Evolutionary conservation across 1,140 invertebrate species (phyloP).

Genomic region (Listronotus bonariensis): DNA sequence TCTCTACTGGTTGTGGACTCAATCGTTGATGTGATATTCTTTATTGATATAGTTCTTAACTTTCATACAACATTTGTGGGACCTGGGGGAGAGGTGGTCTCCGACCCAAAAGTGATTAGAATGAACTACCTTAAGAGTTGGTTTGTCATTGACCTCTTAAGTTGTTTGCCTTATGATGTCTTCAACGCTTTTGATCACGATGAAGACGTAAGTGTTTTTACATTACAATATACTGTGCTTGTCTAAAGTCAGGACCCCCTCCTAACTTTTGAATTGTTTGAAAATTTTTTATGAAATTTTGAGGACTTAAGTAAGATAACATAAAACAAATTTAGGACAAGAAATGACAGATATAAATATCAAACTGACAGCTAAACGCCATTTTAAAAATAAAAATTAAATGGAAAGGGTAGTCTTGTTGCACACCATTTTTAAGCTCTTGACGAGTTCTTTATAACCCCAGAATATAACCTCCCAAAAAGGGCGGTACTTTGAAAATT

Average conservation of each 20-base stretch:
- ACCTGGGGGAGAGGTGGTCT: slow-evolving; percentile 96
- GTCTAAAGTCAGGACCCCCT: too few species aligned
- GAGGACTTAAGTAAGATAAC: too few species aligned
- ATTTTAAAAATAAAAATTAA: too few species aligned
- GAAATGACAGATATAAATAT: too few species aligned
- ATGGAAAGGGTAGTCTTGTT: too few species aligned
- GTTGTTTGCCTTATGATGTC: slow-evolving; percentile 99
- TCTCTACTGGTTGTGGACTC: slow-evolving; percentile 95
- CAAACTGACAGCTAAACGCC: too few species aligned
- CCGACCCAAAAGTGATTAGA: slow-evolving; percentile 95
- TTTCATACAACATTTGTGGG: slow-evolving; percentile 99
- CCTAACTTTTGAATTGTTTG: neutral
- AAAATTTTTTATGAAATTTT: neutral
- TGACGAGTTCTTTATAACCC: too few species aligned
- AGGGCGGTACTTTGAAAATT: too few species aligned
- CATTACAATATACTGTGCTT: neutral
- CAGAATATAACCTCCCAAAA: too few species aligned
- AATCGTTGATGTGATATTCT: slow-evolving; percentile 99
- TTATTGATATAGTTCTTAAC: slow-evolving; percentile 99
- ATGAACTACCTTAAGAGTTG: slow-evolving; percentile 99
- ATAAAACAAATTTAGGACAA: too few species aligned
- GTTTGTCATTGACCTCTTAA: slow-evolving; percentile 99
- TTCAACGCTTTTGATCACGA: slow-evolving; percentile 99
- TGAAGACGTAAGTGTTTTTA: slow-evolving; percentile 82
- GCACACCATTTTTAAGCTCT: too few species aligned